A percentile compares a stretch with the other conserved stretches of the same genome.
These are phyloP conservation scores for Catocala nupta DNA, from an alignment of 2,888 invertebrate species.

Conservation along the genomic window DNA sequence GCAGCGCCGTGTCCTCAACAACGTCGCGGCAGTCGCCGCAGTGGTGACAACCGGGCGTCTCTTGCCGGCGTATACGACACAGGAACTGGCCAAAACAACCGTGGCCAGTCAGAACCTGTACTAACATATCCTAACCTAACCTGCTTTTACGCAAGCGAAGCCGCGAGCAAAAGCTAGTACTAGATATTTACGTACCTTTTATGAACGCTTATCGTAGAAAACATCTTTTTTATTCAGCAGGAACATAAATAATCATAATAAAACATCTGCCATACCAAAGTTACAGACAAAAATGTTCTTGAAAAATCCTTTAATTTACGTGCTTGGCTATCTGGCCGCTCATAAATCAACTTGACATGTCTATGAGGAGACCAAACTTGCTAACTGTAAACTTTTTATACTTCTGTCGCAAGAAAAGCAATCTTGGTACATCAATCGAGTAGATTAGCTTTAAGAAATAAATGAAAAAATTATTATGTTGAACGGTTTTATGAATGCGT, in stretches of 20 bases:
- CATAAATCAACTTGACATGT: conserved; percentile 45
- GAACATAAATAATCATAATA: not conserved
- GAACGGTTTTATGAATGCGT: not conserved
- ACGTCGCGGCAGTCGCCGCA: no score
- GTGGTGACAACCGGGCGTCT: no score
- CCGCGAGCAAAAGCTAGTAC: no score
- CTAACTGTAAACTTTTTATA: conserved; percentile 25
- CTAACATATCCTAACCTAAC: no score
- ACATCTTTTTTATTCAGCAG: not conserved
- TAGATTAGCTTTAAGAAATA: conserved; percentile 3
- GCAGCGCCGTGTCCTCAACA: no score
- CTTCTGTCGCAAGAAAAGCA: conserved; percentile 24
- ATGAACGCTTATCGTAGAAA: no score
- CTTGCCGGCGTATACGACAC: no score
- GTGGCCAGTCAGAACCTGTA: no score
- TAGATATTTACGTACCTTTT: no score
- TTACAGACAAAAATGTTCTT: conserved; percentile 7
- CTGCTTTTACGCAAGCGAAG: no score
- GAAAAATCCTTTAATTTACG: conserved; percentile 37
- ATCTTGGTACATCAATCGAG: conserved; percentile 16
- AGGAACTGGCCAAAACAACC: no score
- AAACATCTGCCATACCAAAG: conserved; percentile 5
- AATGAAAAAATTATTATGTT: conserved; percentile 3
- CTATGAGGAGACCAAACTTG: conserved; percentile 23
- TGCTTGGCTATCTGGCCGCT: conserved; percentile 30